Evolutionary conservation across 2,113 vertebrate genomes (phyloP).

Genomic region (Oryzias celebensis): DNA sequence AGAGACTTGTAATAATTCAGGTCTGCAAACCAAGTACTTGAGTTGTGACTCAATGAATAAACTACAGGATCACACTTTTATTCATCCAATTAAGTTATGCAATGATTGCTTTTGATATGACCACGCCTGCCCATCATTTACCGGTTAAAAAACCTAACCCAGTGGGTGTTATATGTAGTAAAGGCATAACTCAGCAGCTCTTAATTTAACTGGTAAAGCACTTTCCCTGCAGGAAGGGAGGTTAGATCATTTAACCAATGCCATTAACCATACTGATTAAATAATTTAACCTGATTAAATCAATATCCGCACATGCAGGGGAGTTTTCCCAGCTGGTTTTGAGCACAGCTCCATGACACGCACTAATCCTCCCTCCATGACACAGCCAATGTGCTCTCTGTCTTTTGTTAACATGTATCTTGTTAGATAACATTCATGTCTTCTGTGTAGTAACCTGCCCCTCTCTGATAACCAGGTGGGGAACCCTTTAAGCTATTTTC

Average conservation of each 20-base stretch:
- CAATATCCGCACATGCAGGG: conserved; percentile 20
- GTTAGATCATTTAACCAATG: not conserved
- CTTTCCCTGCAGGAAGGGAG: not conserved
- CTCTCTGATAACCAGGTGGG: conserved; percentile 20
- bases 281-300: conserved; percentile 16
- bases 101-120: not conserved
- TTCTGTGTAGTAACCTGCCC: not conserved
- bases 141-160: not conserved
- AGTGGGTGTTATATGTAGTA: not conserved
- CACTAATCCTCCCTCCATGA: conserved; percentile 1
- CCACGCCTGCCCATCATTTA: not conserved
- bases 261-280: conserved; percentile 7
- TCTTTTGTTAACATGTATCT: conserved; percentile 15
- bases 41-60: not conserved
- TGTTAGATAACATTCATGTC: conserved; percentile 17
- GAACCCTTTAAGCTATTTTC: conserved; percentile 36
- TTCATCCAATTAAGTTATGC: conserved; percentile 3
- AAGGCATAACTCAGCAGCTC: conserved; percentile 7
- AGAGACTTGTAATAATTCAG: not conserved
- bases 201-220: conserved; percentile 17
- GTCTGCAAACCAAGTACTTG: not conserved
- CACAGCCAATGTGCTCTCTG: not conserved
- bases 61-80: not conserved
- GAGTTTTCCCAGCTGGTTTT: conserved; percentile 4
- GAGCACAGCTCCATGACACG: conserved; percentile 12